Evolutionary conservation across 2,113 vertebrate genomes (phyloP).

Genomic region (Phyllostomus discolor): DNA sequence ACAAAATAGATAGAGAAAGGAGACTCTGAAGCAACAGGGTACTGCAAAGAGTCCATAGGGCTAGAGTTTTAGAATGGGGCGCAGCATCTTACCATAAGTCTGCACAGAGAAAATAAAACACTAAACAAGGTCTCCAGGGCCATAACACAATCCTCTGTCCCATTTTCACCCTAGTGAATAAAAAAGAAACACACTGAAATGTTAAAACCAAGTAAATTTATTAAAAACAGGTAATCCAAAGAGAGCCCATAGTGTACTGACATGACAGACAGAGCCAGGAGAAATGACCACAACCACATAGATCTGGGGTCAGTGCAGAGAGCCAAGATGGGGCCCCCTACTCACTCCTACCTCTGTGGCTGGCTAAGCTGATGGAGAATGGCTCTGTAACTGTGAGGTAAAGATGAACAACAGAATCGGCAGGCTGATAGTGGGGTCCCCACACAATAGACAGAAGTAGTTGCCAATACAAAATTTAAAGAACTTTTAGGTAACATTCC

Average conservation of each 20-base stretch:
- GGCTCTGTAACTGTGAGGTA: background rate
- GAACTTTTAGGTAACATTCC: background rate
- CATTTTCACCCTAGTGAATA: conserved; percentile 89
- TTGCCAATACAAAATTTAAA: background rate
- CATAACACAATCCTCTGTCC: conserved; percentile 90
- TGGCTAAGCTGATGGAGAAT: background rate
- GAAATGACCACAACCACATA: background rate
- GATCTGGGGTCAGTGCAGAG: too few relatives aligned
- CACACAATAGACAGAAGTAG: background rate
- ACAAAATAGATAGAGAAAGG: background rate
- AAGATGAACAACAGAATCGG: fast-evolving
- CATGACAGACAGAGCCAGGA: background rate
- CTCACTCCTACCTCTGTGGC: too few relatives aligned
- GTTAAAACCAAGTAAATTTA: background rate
- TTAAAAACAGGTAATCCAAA: background rate
- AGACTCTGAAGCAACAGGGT: background rate
- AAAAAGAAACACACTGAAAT: background rate
- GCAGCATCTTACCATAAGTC: conserved; percentile 92
- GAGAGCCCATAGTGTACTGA: background rate
- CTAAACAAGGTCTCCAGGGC: conserved; percentile 97
- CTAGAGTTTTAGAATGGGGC: background rate
- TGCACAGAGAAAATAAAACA: conserved; percentile 96
- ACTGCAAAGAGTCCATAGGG: background rate
- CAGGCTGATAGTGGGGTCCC: background rate
- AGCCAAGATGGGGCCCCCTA: too few relatives aligned